Percentiles rank a stretch among this genome's conserved stretches.
These are phyloP conservation scores for Galbula dea DNA, from an alignment of 2,113 vertebrate species.

Conservation along the genomic window DNA sequence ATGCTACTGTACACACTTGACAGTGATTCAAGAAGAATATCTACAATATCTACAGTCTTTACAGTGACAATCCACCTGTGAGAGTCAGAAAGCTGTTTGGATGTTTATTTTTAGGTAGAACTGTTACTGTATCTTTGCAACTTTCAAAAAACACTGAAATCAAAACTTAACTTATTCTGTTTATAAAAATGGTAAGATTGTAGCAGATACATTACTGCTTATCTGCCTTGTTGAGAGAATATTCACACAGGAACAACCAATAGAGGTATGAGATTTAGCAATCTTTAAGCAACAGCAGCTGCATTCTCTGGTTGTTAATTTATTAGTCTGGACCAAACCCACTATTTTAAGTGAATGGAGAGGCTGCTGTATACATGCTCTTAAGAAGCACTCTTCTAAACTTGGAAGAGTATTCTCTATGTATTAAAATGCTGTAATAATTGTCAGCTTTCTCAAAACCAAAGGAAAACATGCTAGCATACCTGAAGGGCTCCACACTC, in stretches of 20 bases:
- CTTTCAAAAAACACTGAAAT: background rate
- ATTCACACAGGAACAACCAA: background rate
- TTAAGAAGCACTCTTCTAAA: background rate
- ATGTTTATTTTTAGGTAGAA: background rate
- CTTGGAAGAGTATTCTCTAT: background rate
- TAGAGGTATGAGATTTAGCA: background rate
- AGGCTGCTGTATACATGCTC: background rate
- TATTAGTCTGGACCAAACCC: background rate
- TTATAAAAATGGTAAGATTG: background rate
- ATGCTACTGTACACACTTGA: background rate
- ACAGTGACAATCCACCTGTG: background rate
- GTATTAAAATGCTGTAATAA: background rate
- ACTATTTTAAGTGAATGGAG: background rate
- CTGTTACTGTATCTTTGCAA: background rate
- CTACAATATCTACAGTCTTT: background rate
- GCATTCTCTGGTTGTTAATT: no score
- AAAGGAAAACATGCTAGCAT: background rate
- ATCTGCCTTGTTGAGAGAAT: background rate
- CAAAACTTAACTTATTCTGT: background rate
- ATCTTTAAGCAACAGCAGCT: background rate
- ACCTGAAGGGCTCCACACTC: background rate
- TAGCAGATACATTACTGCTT: background rate
- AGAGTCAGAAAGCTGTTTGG: background rate
- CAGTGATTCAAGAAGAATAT: background rate
- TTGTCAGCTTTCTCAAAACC: background rate